These are phyloP conservation scores for Caenorhabditis japonica DNA, from an alignment of 2,888 invertebrate species.

Conservation along the genomic window DNA sequence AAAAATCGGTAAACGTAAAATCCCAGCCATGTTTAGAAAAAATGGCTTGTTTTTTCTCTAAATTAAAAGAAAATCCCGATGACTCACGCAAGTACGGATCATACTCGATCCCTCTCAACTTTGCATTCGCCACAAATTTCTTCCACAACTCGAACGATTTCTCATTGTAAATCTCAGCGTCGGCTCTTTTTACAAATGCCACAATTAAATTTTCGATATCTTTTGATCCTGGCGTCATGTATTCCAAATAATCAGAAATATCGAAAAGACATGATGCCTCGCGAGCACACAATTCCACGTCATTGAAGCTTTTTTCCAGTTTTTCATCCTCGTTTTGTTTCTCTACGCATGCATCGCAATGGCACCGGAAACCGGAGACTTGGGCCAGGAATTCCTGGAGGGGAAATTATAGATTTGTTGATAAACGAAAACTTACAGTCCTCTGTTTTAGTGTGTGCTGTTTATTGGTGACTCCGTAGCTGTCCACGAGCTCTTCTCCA, in stretches of 20 bases:
- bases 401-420: too few species aligned
- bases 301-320: constrained; percentile 9
- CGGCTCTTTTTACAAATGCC: constrained; percentile 5
- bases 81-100: constrained; percentile 39
- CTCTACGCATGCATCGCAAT: constrained; percentile 22
- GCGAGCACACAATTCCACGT: neutral
- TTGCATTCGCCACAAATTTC: constrained; percentile 28
- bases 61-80: too few species aligned
- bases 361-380: constrained; percentile 39
- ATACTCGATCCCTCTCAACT: constrained; percentile 11
- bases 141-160: constrained; percentile 19
- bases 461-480: constrained; percentile 50
- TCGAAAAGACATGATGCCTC: neutral
- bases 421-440: constrained; percentile 30
- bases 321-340: constrained; percentile 1
- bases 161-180: constrained; percentile 9
- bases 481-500: constrained; percentile 59
- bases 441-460: constrained; percentile 25
- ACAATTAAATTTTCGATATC: constrained; percentile 30
- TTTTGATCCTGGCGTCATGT: constrained; percentile 10
- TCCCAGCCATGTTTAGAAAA: too few species aligned
- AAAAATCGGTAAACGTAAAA: too few species aligned
- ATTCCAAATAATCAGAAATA: constrained; percentile 1
- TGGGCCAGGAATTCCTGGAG: constrained; percentile 23
- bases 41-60: too few species aligned